phyloP scores from a whole-genome alignment of 2,797 vertebrate genomes.

The Atherinosoma microstoma region DNA sequence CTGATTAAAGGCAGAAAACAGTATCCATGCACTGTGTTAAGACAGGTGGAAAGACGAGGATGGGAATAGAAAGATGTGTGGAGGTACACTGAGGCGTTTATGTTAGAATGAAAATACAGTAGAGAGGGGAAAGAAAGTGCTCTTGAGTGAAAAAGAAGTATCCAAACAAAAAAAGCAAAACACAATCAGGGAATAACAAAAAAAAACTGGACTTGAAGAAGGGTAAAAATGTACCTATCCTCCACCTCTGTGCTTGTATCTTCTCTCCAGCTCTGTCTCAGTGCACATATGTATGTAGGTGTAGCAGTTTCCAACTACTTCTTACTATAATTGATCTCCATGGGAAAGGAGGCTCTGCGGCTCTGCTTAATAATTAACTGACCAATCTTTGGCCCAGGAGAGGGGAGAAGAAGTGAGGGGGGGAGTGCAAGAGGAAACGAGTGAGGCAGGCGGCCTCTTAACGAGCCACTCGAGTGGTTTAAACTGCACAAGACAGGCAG shows the following conservation, averaged over 20 bases:
- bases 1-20: slow-evolving; percentile 6
- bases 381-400: slow-evolving; percentile 66
- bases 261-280: slow-evolving; percentile 16
- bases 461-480: slow-evolving; percentile 71
- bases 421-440: slow-evolving; percentile 35
- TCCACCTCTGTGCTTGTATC: slow-evolving; percentile 18
- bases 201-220: slow-evolving; percentile 53
- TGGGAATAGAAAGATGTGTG: not conserved
- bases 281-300: slow-evolving; percentile 53
- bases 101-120: not conserved
- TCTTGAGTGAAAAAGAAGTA: slow-evolving; percentile 8
- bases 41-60: not conserved
- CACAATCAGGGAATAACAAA: slow-evolving; percentile 28
- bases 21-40: not conserved
- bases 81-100: not conserved
- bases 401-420: slow-evolving; percentile 35
- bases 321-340: slow-evolving; percentile 78
- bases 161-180: slow-evolving; percentile 23
- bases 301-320: slow-evolving; percentile 61
- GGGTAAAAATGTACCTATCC: slow-evolving; percentile 24
- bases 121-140: slow-evolving; percentile 12
- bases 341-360: slow-evolving; percentile 67
- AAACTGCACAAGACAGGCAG: slow-evolving; percentile 60
- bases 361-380: slow-evolving; percentile 81
- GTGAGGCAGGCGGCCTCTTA: slow-evolving; percentile 58